Base-by-base conservation (phyloP, 2,888 invertebrate genomes). In the Temnothorax unifasciatus region DNA sequence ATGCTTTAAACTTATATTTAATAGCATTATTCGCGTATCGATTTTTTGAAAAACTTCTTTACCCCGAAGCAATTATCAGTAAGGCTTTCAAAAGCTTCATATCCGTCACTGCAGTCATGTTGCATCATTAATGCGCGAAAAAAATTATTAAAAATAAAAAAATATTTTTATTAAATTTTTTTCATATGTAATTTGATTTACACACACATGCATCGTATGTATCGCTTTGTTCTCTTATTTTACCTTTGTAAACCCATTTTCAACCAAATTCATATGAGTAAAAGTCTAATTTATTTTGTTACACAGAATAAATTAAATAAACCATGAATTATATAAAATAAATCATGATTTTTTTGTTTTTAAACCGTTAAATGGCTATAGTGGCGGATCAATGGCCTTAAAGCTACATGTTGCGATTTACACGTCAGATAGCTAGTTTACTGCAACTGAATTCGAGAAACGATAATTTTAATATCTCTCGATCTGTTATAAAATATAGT, bases 1-100 rank as follows among this genome's bases (percentile, higher is more conserved):
- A 71, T 54, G 34, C 8, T 29, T 71, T 34, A 57, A 73, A 74
- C 15, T 63, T 13, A 47, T 52, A 63, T 38, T 64, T 50, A 76
- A 64, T 47, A 75, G 29, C 29, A 61, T 34, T 34, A 21, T 76
- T 64, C 13, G 63, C 18, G 50, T 64, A 64, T 64, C 38, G 25
- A 52, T 50, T 29, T 38, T 76, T 76, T 25, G 38, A 38, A 25
- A 63, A 52, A 61, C 21, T 63, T 63, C 4, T 75, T 64, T 64
- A 38, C 2, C 21, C 15, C 38, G 25, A 52, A 64, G 8, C 13
- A 64, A 64, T 63, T 25, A 50, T 52, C 50, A 64, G 13, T 34
- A 52, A n/a, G 21, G 9, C 9, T 57, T 63, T 74, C 0, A 61
- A 25, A 38, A 11, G 21, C 15, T 38, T 21, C 18, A 18, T 18